These are phyloP conservation scores for Cynopterus sphinx DNA, from an alignment of 2,797 vertebrate genomes.

Conservation along the genomic window DNA sequence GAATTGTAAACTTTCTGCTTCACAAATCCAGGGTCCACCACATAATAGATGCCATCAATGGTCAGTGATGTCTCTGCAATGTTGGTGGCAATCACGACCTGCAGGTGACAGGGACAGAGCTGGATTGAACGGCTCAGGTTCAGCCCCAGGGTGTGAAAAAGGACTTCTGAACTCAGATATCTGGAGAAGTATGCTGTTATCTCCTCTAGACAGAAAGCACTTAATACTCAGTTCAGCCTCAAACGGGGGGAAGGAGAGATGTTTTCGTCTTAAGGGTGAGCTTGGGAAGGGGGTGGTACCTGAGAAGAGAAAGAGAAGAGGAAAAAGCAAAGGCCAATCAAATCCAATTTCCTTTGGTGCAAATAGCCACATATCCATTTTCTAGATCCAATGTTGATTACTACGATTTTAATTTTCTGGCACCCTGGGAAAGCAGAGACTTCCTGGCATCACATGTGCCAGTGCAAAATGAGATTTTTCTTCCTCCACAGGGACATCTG, in stretches of 20 bases:
- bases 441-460: slow-evolving; percentile 61
- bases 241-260: background rate
- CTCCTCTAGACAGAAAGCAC: background rate
- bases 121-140: background rate
- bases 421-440: slow-evolving; percentile 61
- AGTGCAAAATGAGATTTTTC: slow-evolving; percentile 69
- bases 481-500: slow-evolving; percentile 57
- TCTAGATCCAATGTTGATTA: slow-evolving; percentile 64
- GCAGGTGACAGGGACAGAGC: background rate
- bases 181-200: background rate
- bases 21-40: slow-evolving; percentile 98
- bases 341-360: slow-evolving; percentile 51
- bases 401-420: slow-evolving; percentile 71
- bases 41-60: slow-evolving; percentile 98
- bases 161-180: background rate
- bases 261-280: background rate
- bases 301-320: background rate
- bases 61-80: slow-evolving; percentile 98
- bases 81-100: slow-evolving; percentile 99
- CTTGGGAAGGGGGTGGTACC: background rate
- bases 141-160: background rate
- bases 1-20: slow-evolving; percentile 99
- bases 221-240: background rate
- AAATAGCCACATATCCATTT: slow-evolving; percentile 52
- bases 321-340: slow-evolving; percentile 5